These are phyloP conservation scores for Potorous gilbertii DNA, from an alignment of 2,797 vertebrate species.

Conservation along the genomic window DNA sequence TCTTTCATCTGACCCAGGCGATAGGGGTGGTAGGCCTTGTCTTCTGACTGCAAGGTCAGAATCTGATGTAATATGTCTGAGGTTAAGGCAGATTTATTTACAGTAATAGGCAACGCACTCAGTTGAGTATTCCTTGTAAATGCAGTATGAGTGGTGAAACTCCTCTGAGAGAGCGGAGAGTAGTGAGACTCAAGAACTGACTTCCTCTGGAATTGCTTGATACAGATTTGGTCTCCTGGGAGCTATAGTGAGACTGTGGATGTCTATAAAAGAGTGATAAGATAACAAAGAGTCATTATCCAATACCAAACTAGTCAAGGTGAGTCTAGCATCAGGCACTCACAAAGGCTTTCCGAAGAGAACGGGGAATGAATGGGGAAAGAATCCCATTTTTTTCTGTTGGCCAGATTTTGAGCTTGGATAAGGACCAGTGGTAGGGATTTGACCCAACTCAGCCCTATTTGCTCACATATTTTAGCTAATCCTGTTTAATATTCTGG, in stretches of 20 bases:
- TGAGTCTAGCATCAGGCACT: background rate
- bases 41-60: background rate
- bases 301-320: background rate
- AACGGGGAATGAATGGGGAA: background rate
- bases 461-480: background rate
- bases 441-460: background rate
- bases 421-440: background rate
- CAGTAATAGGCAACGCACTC: background rate
- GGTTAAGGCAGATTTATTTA: background rate
- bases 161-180: background rate
- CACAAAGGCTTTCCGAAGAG: background rate
- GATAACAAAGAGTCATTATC: background rate
- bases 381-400: background rate
- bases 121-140: background rate
- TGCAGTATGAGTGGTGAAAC: background rate
- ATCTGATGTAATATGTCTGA: background rate
- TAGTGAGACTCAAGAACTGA: background rate
- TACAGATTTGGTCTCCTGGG: background rate
- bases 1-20: background rate
- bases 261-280: background rate
- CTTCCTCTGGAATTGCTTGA: background rate
- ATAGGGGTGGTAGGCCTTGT: background rate
- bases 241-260: background rate
- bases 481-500: background rate
- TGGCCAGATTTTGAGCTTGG: background rate